Evolutionary conservation across 2,113 vertebrate genomes (phyloP).

Genomic region (Struthidea cinerea): DNA sequence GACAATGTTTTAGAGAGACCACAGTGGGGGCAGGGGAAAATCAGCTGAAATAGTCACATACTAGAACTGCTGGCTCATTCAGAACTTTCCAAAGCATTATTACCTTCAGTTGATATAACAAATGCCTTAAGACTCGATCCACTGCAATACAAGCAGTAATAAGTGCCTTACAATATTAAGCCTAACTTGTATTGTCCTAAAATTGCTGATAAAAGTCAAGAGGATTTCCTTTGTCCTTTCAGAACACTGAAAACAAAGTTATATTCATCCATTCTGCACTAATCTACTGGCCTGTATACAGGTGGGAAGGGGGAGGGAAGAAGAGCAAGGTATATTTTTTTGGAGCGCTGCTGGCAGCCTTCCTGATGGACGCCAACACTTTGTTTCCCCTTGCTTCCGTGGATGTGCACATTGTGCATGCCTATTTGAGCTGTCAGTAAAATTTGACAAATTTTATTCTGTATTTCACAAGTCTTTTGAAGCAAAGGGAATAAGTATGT

Average conservation of each 20-base stretch:
- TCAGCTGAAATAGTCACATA: neutral
- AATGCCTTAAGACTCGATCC: constrained; percentile 69
- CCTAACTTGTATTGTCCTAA: constrained; percentile 8
- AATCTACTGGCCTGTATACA: constrained; percentile 35
- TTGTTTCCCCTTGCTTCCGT: constrained; percentile 21
- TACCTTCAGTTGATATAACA: constrained; percentile 38
- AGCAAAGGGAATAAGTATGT: constrained; percentile 76
- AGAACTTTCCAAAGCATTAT: constrained; percentile 68
- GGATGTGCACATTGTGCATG: neutral
- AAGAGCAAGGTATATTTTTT: constrained; percentile 57
- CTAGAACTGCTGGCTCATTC: constrained; percentile 20
- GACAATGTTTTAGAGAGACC: neutral
- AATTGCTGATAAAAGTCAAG: constrained; percentile 39
- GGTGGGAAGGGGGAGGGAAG: constrained; percentile 16
- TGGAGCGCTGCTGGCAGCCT: constrained; percentile 90
- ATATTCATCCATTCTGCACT: constrained; percentile 56
- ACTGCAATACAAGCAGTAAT: constrained; percentile 62
- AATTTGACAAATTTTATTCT: constrained; percentile 50
- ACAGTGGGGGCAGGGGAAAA: neutral
- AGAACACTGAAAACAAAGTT: neutral
- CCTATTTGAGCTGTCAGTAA: neutral
- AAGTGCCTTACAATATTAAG: constrained; percentile 74
- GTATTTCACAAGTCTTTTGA: constrained; percentile 43
- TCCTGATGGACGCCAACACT: constrained; percentile 65
- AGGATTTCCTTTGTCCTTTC: neutral